Percentiles rank a stretch among this genome's conserved stretches.
Evolutionary conservation across 1,140 invertebrate species (phyloP).

Genomic region (Latrodectus geometricus): DNA sequence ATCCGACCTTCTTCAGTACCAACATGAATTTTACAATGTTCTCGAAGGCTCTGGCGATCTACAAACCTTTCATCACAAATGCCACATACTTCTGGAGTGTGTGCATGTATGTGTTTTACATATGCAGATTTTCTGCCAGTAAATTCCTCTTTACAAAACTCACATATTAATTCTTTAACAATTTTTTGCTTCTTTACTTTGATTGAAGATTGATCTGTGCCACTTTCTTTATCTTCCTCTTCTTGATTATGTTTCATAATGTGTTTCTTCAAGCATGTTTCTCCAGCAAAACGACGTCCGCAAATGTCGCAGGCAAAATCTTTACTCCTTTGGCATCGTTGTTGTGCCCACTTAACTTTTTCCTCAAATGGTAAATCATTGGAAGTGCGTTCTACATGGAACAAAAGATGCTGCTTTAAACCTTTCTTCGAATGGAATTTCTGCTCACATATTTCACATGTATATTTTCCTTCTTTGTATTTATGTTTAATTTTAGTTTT

Average conservation of each 20-base stretch:
- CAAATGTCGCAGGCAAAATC: conserved; percentile 27
- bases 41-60: conserved; percentile 35
- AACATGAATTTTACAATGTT: conserved; percentile 50
- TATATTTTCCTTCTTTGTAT: background rate
- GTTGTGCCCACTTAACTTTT: background rate
- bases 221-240: background rate
- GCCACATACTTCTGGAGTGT: conserved; percentile 52
- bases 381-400: conserved; percentile 19
- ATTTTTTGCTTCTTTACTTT: background rate
- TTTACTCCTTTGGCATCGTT: conserved; percentile 17
- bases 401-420: conserved; percentile 38
- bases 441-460: conserved; percentile 40
- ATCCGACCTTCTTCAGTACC: conserved; percentile 45
- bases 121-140: conserved; percentile 10
- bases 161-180: conserved; percentile 18
- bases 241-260: conserved; percentile 11
- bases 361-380: background rate
- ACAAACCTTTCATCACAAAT: conserved; percentile 53
- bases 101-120: conserved; percentile 16
- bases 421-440: background rate
- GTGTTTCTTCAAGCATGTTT: conserved; percentile 38
- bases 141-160: conserved; percentile 48
- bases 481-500: background rate
- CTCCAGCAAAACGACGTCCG: conserved; percentile 42
- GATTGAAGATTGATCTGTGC: background rate